Percentiles rank a stretch among this genome's conserved stretches.
Evolutionary conservation across 2,888 invertebrate genomes (phyloP).

Genomic region (Phaonia tiefii): DNA sequence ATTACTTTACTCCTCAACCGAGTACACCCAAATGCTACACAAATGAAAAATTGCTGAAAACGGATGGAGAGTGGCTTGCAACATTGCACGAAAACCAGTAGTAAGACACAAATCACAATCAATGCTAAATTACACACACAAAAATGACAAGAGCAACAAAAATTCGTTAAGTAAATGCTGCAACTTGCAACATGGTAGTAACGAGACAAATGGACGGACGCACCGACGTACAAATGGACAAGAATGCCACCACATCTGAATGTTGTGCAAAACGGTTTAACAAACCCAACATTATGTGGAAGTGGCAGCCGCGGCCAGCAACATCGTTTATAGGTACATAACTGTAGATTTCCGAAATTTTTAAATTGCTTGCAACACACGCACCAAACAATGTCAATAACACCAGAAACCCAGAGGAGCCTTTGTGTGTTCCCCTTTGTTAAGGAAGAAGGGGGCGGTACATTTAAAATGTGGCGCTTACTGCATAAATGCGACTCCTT

Average conservation of each 20-base stretch:
- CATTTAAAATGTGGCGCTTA: slow-evolving; percentile 36
- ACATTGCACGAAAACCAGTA: slow-evolving; percentile 52
- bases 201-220: background rate
- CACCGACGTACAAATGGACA: too few species aligned
- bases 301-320: too few species aligned
- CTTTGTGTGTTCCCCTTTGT: background rate
- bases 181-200: background rate
- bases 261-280: background rate
- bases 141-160: slow-evolving; percentile 42
- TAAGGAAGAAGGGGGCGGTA: too few species aligned
- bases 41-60: slow-evolving; percentile 64
- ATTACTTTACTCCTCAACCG: slow-evolving; percentile 9
- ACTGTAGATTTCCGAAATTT: slow-evolving; percentile 48
- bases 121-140: slow-evolving; percentile 65
- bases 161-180: background rate
- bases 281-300: background rate
- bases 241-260: slow-evolving; percentile 9
- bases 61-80: slow-evolving; percentile 45
- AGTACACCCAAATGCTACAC: slow-evolving; percentile 41
- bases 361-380: slow-evolving; percentile 42
- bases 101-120: slow-evolving; percentile 69
- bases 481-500: slow-evolving; percentile 13
- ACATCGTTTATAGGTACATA: slow-evolving; percentile 26
- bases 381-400: slow-evolving; percentile 46
- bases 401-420: slow-evolving; percentile 33